Conservation (phyloP, 2,113 vertebrate species). For the Rhadina sibilatrix region DNA sequence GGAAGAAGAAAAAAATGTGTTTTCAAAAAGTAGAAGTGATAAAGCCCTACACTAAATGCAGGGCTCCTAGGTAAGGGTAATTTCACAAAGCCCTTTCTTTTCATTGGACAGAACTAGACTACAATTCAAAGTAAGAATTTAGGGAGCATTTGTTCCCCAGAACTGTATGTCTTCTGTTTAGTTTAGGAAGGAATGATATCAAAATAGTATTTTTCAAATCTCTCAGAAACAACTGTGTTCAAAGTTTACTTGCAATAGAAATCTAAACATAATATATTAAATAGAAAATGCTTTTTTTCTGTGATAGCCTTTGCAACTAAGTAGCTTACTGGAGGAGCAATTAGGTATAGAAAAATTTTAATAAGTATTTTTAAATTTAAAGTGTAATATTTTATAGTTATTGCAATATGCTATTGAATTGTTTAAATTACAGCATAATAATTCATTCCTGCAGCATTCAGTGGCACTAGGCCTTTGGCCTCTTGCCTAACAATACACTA, state of each 20-base stretch:
- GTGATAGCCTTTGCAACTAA: background rate
- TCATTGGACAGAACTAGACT: background rate
- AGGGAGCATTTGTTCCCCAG: background rate
- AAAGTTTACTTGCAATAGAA: background rate
- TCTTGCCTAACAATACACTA: conserved; percentile 73
- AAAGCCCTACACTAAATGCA: background rate
- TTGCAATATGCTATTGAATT: background rate
- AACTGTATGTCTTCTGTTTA: background rate
- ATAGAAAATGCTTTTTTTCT: background rate
- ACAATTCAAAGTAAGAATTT: background rate
- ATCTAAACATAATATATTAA: background rate
- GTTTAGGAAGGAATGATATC: background rate
- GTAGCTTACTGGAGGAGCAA: background rate
- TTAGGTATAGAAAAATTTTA: background rate
- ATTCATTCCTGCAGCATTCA: conserved; percentile 44
- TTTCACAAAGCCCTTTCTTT: background rate
- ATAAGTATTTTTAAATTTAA: background rate
- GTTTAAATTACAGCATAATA: conserved; percentile 50
- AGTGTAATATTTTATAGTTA: conserved; percentile 14
- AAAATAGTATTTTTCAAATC: background rate
- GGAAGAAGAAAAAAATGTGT: background rate
- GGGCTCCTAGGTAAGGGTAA: background rate
- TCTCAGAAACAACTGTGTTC: background rate
- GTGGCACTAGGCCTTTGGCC: conserved; percentile 67
- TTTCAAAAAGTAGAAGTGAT: conserved; percentile 11